Base-by-base conservation (phyloP, 2,113 vertebrate species). In the Saccopteryx bilineata region DNA sequence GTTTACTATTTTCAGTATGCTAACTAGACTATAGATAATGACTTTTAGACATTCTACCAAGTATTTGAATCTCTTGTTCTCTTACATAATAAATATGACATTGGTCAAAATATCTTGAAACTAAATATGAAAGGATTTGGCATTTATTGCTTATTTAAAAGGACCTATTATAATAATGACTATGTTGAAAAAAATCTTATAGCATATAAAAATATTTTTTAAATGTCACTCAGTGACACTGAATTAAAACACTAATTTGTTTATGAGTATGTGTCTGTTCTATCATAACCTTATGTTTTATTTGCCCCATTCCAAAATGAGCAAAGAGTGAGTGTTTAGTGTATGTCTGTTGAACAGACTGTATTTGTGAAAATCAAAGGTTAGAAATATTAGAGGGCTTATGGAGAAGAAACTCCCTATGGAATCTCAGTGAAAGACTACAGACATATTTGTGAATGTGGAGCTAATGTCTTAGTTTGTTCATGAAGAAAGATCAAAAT, bases 61-160 rank as follows among this genome's bases (percentile, higher is more conserved):
- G 14, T 83, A 28, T 93, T 93, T 93, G n/a, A 89, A 91, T 96
- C 48, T 80, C 78, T 12, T 69, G n/a, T 91, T n/a, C 6, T 84
- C 79, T 93, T 88, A 88, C 39, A 94, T 96, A 90, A 91, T 26
- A 96, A 96, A 33, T 91, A 87, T 72, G 92, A 81, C 52, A 91
- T 78, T 96, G 78, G 79, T 94, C 82, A 96, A 98, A 97, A 97
- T 94, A 39, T 84, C 82, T 93, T 96, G 31, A 94, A 97, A 94
- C 58, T 71, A 96, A 50, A 14, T 94, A 85, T 82, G 85, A 95
- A 95, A 87, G 19, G 39, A 82, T 66, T 95, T 95, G 94, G 31
- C 91, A 96, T 97, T 97, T 97, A 94, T 97, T 60, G 97, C 92
- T 97, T 94, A 96, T 97, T 97, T 91, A 97, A 87, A 91, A 88